phyloP scores from a whole-genome alignment of 2,888 invertebrate genomes.

The Leucophenga maculata region DNA sequence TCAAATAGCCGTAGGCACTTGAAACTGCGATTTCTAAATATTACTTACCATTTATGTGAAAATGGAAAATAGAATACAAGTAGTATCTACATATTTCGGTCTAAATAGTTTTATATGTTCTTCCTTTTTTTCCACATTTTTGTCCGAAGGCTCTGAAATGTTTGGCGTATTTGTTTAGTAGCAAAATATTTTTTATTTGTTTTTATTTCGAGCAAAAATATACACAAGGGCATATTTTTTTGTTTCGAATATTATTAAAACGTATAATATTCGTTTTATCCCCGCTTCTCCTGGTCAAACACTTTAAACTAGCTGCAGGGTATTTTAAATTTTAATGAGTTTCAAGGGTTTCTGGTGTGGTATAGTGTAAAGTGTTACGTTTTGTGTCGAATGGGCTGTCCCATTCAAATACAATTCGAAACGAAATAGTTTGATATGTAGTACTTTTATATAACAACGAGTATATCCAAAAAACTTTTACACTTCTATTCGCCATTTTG shows the following conservation, averaged over 20 bases:
- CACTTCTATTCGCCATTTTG: no score
- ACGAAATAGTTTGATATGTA: no score
- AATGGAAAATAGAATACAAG: no score
- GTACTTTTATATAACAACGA: no score
- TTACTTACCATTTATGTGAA: no score
- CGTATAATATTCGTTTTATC: neutral
- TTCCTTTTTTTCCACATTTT: neutral
- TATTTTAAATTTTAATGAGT: neutral
- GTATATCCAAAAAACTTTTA: no score
- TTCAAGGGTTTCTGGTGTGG: no score
- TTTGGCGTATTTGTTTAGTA: slow-evolving; percentile 8
- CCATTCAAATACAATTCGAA: no score
- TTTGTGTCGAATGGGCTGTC: no score
- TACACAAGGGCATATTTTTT: neutral
- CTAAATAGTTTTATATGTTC: neutral
- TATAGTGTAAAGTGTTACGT: no score
- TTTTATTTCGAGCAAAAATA: neutral
- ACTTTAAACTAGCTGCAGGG: slow-evolving; percentile 15
- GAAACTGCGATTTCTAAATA: neutral
- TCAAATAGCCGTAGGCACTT: neutral
- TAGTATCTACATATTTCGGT: neutral
- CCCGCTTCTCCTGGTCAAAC: neutral
- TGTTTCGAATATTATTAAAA: no score
- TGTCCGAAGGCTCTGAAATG: neutral
- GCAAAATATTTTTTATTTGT: neutral